Evolutionary conservation across 2,113 vertebrate genomes (phyloP).

Genomic region (Rhinolophus sinicus): DNA sequence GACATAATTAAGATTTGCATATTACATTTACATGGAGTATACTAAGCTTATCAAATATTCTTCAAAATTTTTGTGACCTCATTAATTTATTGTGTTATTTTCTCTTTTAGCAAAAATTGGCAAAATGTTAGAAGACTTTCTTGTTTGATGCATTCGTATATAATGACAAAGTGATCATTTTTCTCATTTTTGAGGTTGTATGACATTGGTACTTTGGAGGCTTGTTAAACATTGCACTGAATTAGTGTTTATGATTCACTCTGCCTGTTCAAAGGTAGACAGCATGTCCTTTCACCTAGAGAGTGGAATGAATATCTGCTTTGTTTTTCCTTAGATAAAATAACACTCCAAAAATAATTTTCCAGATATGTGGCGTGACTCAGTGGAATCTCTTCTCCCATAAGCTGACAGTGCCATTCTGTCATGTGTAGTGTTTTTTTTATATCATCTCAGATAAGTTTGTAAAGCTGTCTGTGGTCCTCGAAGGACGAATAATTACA

Average conservation of each 20-base stretch:
- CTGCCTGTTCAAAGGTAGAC: neutral
- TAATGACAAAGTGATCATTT: neutral
- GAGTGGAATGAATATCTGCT: neutral
- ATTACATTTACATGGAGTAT: neutral
- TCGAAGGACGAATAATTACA: constrained; percentile 70
- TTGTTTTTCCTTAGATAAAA: neutral
- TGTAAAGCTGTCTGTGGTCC: constrained; percentile 54
- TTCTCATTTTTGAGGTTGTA: neutral
- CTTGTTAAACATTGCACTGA: neutral
- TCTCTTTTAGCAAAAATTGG: constrained; percentile 7
- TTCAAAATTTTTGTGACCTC: neutral
- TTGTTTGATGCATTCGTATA: neutral
- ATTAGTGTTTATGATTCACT: neutral
- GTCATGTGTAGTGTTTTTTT: neutral
- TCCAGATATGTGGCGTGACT: neutral
- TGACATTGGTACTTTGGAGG: neutral
- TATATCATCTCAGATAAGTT: constrained; percentile 69
- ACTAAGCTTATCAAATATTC: neutral
- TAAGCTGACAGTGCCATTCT: neutral
- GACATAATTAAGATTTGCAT: neutral
- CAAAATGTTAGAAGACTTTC: neutral
- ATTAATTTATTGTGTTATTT: neutral
- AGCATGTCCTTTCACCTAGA: neutral
- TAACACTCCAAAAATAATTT: neutral
- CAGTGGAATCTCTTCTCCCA: neutral